Evolutionary conservation across 1,140 invertebrate genomes (phyloP).

Genomic region (Ips typographus): DNA sequence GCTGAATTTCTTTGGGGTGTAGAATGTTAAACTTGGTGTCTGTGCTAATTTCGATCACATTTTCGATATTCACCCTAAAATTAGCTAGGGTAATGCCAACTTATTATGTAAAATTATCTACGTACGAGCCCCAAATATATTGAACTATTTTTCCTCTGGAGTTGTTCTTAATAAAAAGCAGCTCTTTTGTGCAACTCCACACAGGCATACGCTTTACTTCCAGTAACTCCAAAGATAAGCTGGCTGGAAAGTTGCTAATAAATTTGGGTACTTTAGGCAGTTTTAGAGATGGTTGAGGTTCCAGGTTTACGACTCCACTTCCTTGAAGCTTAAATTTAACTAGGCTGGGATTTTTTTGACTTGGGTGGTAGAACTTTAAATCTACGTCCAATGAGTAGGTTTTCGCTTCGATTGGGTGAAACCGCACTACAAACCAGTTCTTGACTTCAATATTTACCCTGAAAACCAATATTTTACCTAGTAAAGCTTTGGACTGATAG

Average conservation of each 20-base stretch:
- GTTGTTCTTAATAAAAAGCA: conserved; percentile 29
- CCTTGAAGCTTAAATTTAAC: conserved; percentile 9
- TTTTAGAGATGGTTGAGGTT: neutral
- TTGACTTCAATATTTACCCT: no score
- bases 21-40: conserved; percentile 18
- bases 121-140: conserved; percentile 23
- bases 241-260: conserved; percentile 1
- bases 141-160: conserved; percentile 16
- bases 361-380: neutral
- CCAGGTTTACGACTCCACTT: neutral
- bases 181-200: conserved; percentile 18
- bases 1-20: conserved; percentile 27
- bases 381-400: conserved; percentile 8
- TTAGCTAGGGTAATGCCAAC: neutral
- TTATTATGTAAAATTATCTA: neutral
- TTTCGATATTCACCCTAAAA: conserved; percentile 23
- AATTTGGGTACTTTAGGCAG: neutral
- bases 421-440: conserved; percentile 3
- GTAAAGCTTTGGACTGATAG: no score
- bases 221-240: conserved; percentile 14
- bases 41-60: conserved; percentile 14
- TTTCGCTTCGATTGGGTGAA: conserved; percentile 27
- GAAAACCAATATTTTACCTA: neutral
- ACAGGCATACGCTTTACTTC: conserved; percentile 9
- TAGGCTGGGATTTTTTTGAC: neutral